Conservation (phyloP, 2,113 vertebrate genomes). For the Datnioides undecimradiatus region DNA sequence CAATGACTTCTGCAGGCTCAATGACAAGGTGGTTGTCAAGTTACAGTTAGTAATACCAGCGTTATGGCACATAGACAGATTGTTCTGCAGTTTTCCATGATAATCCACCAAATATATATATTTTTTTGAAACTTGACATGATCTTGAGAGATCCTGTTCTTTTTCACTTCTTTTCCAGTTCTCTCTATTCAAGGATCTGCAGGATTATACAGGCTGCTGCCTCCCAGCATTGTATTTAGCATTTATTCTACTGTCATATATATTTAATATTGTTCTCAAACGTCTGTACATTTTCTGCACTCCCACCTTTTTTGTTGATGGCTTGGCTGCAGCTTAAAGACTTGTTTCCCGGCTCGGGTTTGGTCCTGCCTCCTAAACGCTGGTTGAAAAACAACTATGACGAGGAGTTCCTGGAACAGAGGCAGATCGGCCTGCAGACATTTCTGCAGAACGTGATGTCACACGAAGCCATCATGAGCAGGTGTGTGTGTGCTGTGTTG, state of each 20-base stretch:
- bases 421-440: slow-evolving; percentile 88
- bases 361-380: slow-evolving; percentile 90
- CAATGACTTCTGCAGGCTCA: slow-evolving; percentile 91
- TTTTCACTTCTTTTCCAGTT: too few relatives aligned
- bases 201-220: neutral
- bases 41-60: neutral
- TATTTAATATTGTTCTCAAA: neutral
- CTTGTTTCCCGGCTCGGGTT: slow-evolving; percentile 89
- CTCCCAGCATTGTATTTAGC: neutral
- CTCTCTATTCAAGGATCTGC: neutral
- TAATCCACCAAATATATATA: neutral
- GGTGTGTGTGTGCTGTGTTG: slow-evolving; percentile 68
- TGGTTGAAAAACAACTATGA: slow-evolving; percentile 91
- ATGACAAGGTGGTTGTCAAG: slow-evolving; percentile 90
- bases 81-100: neutral
- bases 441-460: slow-evolving; percentile 92
- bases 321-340: slow-evolving; percentile 87
- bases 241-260: too few relatives aligned
- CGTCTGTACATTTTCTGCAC: neutral
- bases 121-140: neutral
- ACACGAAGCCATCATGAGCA: slow-evolving; percentile 91
- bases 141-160: neutral
- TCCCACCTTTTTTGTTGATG: neutral
- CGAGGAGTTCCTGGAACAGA: slow-evolving; percentile 36
- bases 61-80: too few relatives aligned